phyloP scores from a whole-genome alignment of 2,113 vertebrate species.

The Grammatotria lemairii region DNA sequence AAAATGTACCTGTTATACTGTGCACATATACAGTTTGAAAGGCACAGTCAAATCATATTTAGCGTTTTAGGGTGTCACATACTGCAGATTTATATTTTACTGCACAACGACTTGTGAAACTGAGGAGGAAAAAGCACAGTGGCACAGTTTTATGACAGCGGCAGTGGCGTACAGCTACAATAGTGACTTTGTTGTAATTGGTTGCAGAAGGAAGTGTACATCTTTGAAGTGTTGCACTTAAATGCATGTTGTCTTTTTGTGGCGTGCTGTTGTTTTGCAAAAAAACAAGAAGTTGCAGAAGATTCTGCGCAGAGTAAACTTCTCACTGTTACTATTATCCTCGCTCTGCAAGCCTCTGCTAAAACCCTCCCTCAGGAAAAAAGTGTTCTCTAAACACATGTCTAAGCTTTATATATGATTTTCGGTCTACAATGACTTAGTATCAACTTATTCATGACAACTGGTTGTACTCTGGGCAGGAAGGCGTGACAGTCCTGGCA shows the following conservation, averaged over 20 bases:
- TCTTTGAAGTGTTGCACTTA: background rate
- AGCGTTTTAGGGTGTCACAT: background rate
- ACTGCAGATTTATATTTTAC: background rate
- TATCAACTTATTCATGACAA: background rate
- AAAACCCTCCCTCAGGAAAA: background rate
- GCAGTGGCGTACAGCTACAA: background rate
- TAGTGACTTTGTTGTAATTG: background rate
- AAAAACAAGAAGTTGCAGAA: background rate
- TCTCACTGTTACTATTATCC: background rate
- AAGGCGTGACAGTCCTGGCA: constrained; percentile 12
- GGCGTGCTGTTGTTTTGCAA: background rate
- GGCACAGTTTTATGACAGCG: background rate
- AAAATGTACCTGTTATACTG: background rate
- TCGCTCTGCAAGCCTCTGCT: background rate
- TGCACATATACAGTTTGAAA: background rate
- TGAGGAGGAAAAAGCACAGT: background rate
- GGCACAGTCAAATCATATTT: background rate
- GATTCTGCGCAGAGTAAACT: background rate
- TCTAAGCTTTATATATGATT: background rate
- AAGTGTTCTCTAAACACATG: background rate
- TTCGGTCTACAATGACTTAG: background rate
- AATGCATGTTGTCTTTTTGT: constrained; percentile 1
- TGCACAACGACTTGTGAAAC: background rate
- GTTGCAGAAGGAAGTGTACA: background rate
- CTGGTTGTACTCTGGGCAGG: background rate